These are phyloP conservation scores for Hydropotes inermis DNA, from an alignment of 2,113 vertebrate genomes.

Conservation along the genomic window DNA sequence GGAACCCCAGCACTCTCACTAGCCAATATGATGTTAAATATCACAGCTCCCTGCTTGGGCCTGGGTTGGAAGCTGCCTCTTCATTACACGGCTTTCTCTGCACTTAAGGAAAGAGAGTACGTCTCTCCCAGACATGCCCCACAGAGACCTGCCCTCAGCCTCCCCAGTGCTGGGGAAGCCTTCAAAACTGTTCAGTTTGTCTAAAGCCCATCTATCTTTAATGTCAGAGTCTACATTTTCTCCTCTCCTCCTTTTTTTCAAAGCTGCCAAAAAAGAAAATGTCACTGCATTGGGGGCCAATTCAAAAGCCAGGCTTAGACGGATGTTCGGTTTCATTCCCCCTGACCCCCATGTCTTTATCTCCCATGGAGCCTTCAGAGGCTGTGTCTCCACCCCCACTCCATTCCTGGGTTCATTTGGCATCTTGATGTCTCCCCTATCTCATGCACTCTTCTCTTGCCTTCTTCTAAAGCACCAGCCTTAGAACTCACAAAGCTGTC, in stretches of 20 bases:
- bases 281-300: slow-evolving; percentile 57
- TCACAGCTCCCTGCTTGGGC: not conserved
- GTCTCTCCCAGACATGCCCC: not conserved
- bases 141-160: slow-evolving; percentile 29
- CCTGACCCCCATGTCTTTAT: not conserved
- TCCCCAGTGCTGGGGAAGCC: not conserved
- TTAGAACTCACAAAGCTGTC: not conserved
- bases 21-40: not conserved
- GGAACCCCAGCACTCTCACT: not conserved
- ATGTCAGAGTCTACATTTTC: slow-evolving; percentile 24
- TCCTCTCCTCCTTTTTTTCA: slow-evolving; percentile 52
- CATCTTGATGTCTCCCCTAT: not conserved
- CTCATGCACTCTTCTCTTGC: accelerated
- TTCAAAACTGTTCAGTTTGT: slow-evolving; percentile 43
- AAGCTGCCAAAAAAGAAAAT: slow-evolving; percentile 68
- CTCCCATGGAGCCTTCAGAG: not conserved
- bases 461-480: not conserved
- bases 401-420: not conserved
- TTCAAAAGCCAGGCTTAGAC: slow-evolving; percentile 36
- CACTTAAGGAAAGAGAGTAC: not conserved
- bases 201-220: slow-evolving; percentile 58
- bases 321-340: not conserved
- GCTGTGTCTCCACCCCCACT: not conserved
- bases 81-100: not conserved
- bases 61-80: not conserved